Evolutionary conservation across 2,888 invertebrate genomes (phyloP).

Genomic region (Branchellion lobata): DNA sequence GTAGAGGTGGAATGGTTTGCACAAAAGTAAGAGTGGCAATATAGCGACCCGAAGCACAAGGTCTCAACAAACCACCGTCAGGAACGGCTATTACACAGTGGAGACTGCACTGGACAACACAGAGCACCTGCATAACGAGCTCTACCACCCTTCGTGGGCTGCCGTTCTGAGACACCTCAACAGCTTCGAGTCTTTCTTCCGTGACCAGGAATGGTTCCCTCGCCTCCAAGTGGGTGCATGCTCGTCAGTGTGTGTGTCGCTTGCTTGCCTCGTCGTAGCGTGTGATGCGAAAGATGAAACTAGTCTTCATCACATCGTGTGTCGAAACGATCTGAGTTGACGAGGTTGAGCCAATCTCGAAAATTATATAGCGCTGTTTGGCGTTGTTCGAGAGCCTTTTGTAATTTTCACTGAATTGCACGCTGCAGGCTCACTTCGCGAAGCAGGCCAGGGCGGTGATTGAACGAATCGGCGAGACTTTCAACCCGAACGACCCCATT

Average conservation of each 20-base stretch:
- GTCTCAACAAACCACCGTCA: no score
- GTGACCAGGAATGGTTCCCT: constrained; percentile 16
- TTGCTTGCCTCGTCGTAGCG: no score
- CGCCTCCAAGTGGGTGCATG: constrained; percentile 13
- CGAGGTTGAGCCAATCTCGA: no score
- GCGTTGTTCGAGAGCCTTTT: no score
- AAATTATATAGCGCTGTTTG: no score
- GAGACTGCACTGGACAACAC: constrained; percentile 36
- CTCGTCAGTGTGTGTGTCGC: neutral
- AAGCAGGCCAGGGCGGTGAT: neutral
- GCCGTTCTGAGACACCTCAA: constrained; percentile 21
- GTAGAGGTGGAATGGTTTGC: no score
- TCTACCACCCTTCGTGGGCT: constrained; percentile 22
- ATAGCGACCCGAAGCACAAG: no score
- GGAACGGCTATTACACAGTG: constrained; percentile 36
- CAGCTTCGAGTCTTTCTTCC: constrained; percentile 30
- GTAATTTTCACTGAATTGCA: no score
- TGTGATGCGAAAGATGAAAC: neutral
- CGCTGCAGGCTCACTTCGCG: neutral
- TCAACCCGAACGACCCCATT: neutral
- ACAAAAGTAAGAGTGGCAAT: no score
- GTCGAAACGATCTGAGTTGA: no score
- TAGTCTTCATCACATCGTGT: no score
- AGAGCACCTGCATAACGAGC: constrained; percentile 10
- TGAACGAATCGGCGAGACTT: neutral